A percentile compares a stretch with the other conserved stretches of the same genome.
phyloP scores from a whole-genome alignment of 2,113 vertebrate species.

The Lamprologus tigripictilis region DNA sequence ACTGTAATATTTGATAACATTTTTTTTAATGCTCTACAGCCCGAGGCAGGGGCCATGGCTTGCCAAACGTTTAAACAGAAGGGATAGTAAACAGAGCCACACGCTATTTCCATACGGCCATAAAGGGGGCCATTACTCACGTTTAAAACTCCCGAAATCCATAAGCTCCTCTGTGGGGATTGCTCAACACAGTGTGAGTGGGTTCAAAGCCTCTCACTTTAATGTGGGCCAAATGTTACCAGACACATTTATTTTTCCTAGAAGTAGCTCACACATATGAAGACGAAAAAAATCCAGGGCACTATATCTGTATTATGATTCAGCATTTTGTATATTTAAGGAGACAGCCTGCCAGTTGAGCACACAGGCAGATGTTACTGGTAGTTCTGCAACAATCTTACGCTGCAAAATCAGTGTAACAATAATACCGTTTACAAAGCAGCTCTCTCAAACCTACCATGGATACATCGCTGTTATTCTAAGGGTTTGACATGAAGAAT shows the following conservation, averaged over 20 bases:
- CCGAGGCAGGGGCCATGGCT: background rate
- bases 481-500: background rate
- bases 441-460: background rate
- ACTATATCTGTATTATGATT: background rate
- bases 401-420: background rate
- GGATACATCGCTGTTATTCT: background rate
- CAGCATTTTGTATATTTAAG: background rate
- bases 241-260: background rate
- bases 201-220: background rate
- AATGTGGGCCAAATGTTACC: slow-evolving; percentile 20
- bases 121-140: slow-evolving; percentile 12
- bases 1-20: background rate
- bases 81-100: slow-evolving; percentile 40
- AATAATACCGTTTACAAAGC: background rate
- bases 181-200: background rate
- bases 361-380: background rate
- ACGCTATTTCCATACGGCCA: slow-evolving; percentile 29
- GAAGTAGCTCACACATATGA: background rate
- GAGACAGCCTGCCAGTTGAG: background rate
- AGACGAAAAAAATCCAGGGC: background rate
- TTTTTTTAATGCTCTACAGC: background rate
- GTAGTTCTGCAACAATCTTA: background rate
- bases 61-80: background rate
- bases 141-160: slow-evolving; percentile 20
- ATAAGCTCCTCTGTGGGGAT: slow-evolving; percentile 7